Conservation (phyloP, 30 jellyfish, hydroid and myxozoan species). For the Haliclystus octoradiatus region DNA sequence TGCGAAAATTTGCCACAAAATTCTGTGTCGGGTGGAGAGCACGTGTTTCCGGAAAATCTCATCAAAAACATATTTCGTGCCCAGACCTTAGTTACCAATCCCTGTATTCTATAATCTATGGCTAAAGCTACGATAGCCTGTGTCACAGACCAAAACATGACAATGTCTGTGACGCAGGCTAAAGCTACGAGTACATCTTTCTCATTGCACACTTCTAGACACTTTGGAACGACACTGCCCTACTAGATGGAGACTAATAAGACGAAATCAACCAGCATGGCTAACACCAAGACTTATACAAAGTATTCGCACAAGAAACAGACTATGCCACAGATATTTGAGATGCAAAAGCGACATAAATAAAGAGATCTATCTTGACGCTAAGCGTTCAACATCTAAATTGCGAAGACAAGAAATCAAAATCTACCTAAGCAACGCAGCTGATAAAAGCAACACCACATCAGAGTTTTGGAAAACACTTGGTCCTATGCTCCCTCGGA, state of each 20-base stretch:
- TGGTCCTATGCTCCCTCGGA: not conserved
- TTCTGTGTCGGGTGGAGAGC: too few relatives aligned
- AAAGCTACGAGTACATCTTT: too few relatives aligned
- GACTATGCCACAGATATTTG: not conserved
- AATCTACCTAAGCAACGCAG: not conserved
- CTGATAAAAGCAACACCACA: not conserved
- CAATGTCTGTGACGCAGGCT: too few relatives aligned
- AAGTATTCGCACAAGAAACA: not conserved
- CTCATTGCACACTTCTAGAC: too few relatives aligned
- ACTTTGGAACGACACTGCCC: too few relatives aligned
- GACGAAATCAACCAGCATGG: not conserved
- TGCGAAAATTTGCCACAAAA: too few relatives aligned
- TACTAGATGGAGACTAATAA: not conserved
- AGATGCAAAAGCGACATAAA: not conserved
- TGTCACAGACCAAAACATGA: too few relatives aligned
- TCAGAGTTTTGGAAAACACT: not conserved
- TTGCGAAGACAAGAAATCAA: not conserved
- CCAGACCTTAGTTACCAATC: too few relatives aligned
- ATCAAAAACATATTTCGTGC: too few relatives aligned
- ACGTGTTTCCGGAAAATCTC: too few relatives aligned
- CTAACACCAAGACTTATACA: not conserved
- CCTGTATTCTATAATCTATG: too few relatives aligned
- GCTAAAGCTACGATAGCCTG: too few relatives aligned
- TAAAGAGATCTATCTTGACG: not conserved
- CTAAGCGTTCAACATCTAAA: not conserved